A percentile compares a stretch with the other conserved stretches of the same genome.
These are phyloP conservation scores for Lasiurus borealis DNA, from an alignment of 2,113 vertebrate species.

Conservation along the genomic window DNA sequence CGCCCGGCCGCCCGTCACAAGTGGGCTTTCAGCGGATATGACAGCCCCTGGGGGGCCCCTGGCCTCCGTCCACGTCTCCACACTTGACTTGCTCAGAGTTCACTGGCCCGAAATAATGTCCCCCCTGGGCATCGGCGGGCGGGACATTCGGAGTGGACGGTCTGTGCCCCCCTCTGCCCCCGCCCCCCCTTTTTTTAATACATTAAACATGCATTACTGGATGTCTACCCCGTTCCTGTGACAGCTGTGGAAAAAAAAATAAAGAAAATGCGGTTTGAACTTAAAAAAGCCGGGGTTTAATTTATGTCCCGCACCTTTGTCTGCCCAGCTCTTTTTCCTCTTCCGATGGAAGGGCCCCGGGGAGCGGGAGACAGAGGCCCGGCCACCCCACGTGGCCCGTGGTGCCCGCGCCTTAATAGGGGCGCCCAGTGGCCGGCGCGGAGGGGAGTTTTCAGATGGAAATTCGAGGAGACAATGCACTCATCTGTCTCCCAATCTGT, in stretches of 20 bases:
- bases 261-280: conserved; percentile 90
- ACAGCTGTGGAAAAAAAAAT: conserved; percentile 90
- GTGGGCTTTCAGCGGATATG: conserved; percentile 89
- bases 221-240: conserved; percentile 83
- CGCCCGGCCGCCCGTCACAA: conserved; percentile 85
- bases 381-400: conserved; percentile 88
- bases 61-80: conserved; percentile 87
- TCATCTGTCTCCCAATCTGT: conserved; percentile 92
- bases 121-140: conserved; percentile 87
- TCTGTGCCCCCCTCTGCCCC: background rate
- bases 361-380: conserved; percentile 86
- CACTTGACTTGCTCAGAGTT: conserved; percentile 89
- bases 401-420: conserved; percentile 84
- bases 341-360: conserved; percentile 86
- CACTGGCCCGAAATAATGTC: conserved; percentile 89
- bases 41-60: conserved; percentile 87
- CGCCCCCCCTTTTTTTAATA: conserved; percentile 80
- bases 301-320: conserved; percentile 89
- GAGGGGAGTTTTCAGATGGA: conserved; percentile 91
- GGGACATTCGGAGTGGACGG: conserved; percentile 85
- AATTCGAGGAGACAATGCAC: conserved; percentile 89
- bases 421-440: conserved; percentile 84
- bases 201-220: conserved; percentile 91
- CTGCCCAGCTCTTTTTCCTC: conserved; percentile 83
- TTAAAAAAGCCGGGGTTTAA: conserved; percentile 87